Percentiles rank a stretch among this genome's conserved stretches.
These are phyloP conservation scores for Cherax destructor DNA, from an alignment of 1,140 invertebrate species.

Conservation along the genomic window DNA sequence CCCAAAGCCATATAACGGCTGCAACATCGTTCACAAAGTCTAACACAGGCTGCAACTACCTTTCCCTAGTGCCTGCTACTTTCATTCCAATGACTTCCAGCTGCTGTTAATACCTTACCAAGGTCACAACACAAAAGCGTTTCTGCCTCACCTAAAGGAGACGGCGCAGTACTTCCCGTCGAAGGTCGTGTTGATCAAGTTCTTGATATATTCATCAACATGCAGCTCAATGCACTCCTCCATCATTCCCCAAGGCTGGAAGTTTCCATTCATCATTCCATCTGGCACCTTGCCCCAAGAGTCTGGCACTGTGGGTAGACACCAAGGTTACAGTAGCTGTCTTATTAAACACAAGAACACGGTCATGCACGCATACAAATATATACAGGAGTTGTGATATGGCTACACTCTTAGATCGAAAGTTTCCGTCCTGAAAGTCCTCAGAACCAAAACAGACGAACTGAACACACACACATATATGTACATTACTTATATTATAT, in stretches of 20 bases:
- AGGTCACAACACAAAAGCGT: too few relatives aligned
- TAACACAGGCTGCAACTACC: too few relatives aligned
- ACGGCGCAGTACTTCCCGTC: slow-evolving; percentile 31
- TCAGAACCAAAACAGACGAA: neutral
- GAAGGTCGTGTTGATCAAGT: neutral
- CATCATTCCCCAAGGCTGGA: slow-evolving; percentile 33
- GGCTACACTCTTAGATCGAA: neutral
- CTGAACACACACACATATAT: neutral
- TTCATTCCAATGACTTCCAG: too few relatives aligned
- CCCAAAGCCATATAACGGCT: too few relatives aligned
- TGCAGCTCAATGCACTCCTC: slow-evolving; percentile 25
- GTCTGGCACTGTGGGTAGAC: slow-evolving; percentile 4
- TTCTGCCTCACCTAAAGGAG: neutral
- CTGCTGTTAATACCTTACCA: too few relatives aligned
- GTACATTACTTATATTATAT: too few relatives aligned
- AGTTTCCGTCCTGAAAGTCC: neutral
- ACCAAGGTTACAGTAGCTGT: neutral
- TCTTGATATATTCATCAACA: neutral
- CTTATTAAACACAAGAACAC: neutral
- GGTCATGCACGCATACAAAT: neutral
- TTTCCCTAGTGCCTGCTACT: too few relatives aligned
- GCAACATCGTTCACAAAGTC: too few relatives aligned
- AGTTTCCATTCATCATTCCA: slow-evolving; percentile 32
- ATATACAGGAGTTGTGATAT: neutral
- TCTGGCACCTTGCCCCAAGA: slow-evolving; percentile 40